Base-by-base conservation (phyloP, 2,113 vertebrate genomes). In the Phoxinus phoxinus region DNA sequence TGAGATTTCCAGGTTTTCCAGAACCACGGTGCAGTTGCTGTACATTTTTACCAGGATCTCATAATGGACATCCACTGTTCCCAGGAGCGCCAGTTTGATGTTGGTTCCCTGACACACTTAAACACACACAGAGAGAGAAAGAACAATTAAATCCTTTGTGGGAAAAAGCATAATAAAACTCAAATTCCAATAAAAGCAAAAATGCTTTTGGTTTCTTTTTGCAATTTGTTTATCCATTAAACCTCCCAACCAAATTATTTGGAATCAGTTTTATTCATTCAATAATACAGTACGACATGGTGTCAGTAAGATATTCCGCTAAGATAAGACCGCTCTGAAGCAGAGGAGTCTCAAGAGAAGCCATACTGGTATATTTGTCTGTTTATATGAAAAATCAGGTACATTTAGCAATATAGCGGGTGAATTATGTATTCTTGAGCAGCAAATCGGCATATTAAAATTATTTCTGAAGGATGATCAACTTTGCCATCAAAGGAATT, bases 1-100 rank as follows among this genome's bases (percentile, higher is more conserved):
- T 2, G 98, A 98, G 75, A 99, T 94, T 90, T 99, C 98, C 91
- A 99, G 91, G 90, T 99, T 99, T 88, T 98, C 96, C 78, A 98
- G 94, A 2, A 99, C 92, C 86, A 99, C 94, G 3, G 97, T 97
- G 3, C 98, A 99, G 92, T 96, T 98, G 89, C 96, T 96, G 92
- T 98, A 98, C 91, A 98, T 97, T 91, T 95, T 96, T 90, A 96
- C 95, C 82, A 99, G 93, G 90, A 95, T 98, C 87, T 92, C 90
- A 84, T 97, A 99, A 91, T 99, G 98, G 79, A 97, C 95, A 1
- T 98, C 96, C 76, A 90, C 92, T 2, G 94, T 92, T 13, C 95
- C 96, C 89, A 99, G 78, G 1, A 96, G 94, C 0, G 95, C 96
- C 71, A 99, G 91, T 79, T 89, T 92, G 91, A 98, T 99, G 87